phyloP scores from a whole-genome alignment of 2,113 vertebrate species.

The Procavia capensis region DNA sequence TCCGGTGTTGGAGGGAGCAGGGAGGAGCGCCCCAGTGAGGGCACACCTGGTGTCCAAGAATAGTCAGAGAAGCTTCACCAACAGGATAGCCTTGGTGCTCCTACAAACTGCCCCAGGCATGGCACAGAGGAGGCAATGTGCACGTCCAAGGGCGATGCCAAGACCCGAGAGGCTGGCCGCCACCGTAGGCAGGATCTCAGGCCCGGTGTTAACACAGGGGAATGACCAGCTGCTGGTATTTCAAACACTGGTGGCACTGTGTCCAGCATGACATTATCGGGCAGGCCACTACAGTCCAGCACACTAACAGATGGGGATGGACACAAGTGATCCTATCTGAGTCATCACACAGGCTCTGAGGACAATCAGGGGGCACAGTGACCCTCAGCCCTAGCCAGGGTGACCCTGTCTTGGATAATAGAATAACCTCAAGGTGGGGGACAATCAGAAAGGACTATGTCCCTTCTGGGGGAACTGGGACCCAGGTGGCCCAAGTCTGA shows the following conservation, averaged over 20 bases:
- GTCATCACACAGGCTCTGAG: neutral
- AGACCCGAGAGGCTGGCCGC: fast-evolving
- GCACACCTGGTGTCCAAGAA: neutral
- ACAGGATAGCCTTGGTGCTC: no score
- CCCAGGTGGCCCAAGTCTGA: neutral
- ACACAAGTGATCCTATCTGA: no score
- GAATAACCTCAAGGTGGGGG: neutral
- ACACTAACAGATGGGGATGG: no score
- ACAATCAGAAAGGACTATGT: no score
- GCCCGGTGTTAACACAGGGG: fast-evolving
- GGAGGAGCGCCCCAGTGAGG: neutral
- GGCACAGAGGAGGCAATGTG: fast-evolving
- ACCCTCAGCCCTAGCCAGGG: neutral
- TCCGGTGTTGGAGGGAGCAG: neutral
- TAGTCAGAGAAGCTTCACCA: fast-evolving
- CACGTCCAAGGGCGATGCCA: fast-evolving
- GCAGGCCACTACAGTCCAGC: no score
- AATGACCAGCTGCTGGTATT: no score
- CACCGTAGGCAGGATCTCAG: fast-evolving
- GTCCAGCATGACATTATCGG: no score
- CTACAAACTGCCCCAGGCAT: neutral
- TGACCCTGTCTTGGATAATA: neutral
- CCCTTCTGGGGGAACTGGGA: no score
- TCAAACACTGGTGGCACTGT: no score
- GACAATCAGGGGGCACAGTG: fast-evolving